Base-by-base conservation (phyloP, 2,888 invertebrate species). In the Gastracanthus pulcherrimus region DNA sequence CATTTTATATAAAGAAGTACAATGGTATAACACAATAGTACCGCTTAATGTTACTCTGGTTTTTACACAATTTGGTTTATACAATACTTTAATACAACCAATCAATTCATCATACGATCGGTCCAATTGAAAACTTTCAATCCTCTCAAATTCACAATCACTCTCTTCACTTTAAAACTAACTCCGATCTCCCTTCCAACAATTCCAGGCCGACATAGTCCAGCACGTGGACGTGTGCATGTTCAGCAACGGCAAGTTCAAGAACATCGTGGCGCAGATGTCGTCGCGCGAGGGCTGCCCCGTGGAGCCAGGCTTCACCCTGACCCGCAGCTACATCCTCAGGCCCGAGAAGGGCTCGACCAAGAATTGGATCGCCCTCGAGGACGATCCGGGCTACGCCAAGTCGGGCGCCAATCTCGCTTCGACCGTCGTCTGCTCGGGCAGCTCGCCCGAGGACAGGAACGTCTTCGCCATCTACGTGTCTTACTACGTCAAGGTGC, bases 181-280 rank as follows among this genome's bases (percentile, higher is more conserved):
- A n/a, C n/a, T n/a, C n/a, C n/a, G n/a, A n/a, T n/a, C n/a, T n/a
- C n/a, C n/a, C n/a, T n/a, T n/a, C n/a, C n/a, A n/a, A n/a, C n/a
- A 55, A n/a, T 26, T 80, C 11, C 92, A 97, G 97, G 95, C 96
- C 5, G 94, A 96, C 88, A 95, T 97, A 78, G 96, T 97, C 2
- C 97, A 98, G 89, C 96, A 97, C 91, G 97, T 97, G 31, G 97
- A 97, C 89, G 98, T 98, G 0, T 97, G 97, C 92, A 97, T 98
- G 96, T 97, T 98, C 92, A 98, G 97, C 85, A 97, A 97, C 88
- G 97, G 97, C 0, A 97, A 97, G 92, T 98, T 98, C 93, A 97
- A 98, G 92, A 98, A 97, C 91, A 95, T 97, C n/a, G 97, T 98
- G 0, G 97, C 97, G 1, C 89, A 93, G 82, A 89, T 93, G 69